Base-by-base conservation (phyloP, 2,888 invertebrate species). In the Tenodera sinensis region DNA sequence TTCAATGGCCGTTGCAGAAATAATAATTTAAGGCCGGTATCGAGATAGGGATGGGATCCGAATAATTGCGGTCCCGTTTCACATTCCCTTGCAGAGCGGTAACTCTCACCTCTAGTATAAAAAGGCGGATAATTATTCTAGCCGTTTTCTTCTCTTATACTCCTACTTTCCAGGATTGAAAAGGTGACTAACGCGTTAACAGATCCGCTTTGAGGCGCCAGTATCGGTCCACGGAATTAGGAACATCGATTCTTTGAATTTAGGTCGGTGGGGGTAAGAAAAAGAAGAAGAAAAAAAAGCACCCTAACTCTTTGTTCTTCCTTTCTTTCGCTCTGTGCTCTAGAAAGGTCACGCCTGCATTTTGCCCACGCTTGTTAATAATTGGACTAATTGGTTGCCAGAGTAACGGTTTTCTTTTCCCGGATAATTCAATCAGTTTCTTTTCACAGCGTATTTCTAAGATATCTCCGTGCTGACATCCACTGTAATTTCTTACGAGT, bases 321-420 rank as follows among this genome's bases (percentile, higher is more conserved):
- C 54, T 20, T 71, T 71, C 54, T 71, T 71, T 71, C 54, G 54
- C 8, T 71, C 25, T 25, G 4, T 71, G 54, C 25, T 71, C 54
- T 20, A 71, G 20, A 20, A 71, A 71, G 15, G 54, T 71, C 54
- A 15, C 54, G 54, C 54, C 54, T 71, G 3, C 54, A 71, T 71
- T 71, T 71, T 71, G 54, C 54, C 54, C 54, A 71, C 54, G 54
- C 54, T 71, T 87, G 34, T 87, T 34, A 27, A 83, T 87, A 87
- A 87, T 87, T 83, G 87, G 28, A n/a, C 30, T 87, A 87, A 87
- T 87, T 87, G 87, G 87, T 87, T 87, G 71, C 87, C 82, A 87
- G 28, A 87, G 87, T 34, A 87, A 83, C 82, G 83, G 87, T 83
- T 87, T 87, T 86, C 71, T 85, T 87, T 87, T 87, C 87, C 82